Base-by-base conservation (phyloP, 2,888 invertebrate species). In the Aphodius granarius region DNA sequence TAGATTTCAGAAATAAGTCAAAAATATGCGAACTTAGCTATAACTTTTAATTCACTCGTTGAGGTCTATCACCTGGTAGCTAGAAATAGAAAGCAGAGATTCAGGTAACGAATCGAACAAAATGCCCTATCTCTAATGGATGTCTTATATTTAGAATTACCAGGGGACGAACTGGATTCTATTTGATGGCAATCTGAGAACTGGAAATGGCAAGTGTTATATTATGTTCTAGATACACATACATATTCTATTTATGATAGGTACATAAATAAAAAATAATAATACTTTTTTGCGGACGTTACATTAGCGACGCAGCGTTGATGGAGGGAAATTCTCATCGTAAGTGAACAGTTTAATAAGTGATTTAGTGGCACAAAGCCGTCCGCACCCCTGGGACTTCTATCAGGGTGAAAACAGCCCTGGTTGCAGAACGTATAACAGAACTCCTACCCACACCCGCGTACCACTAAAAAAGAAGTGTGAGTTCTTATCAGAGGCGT, bases 331-430 rank as follows among this genome's bases (percentile, higher is more conserved):
- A 43, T 9, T 43, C 43, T 43, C 43, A 9, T 43, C 43, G 43
- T 3, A 66, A 76, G 74, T 68, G 74, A 73, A 73, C 75, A 72
- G 81, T 82, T 85, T 86, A 86, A 86, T 86, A 86, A 86, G 85
- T 86, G 86, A 86, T 85, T 85, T 85, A 84, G 85, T 82, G 82
- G 85, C 85, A 86, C 85, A 86, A 86, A 86, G 86, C 83, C 81
- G 68, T 20, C 68, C n/a, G 68, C 20, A 68, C 86, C 83, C 86
- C 76, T 73, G 85, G 83, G 86, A 84, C 84, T 81, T 84, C 86
- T 86, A 87, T 87, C 87, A 83, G 84, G 84, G n/a, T 85, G 83
- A 81, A 82, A 84, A 84, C 87, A 86, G 86, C 83, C 86, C 68
- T n/a, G 20, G 83, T 82, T 80, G 82, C 82, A 76, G 75, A 79